These are phyloP conservation scores for Acrobasis consociella DNA, from an alignment of 2,888 invertebrate species.

Conservation along the genomic window DNA sequence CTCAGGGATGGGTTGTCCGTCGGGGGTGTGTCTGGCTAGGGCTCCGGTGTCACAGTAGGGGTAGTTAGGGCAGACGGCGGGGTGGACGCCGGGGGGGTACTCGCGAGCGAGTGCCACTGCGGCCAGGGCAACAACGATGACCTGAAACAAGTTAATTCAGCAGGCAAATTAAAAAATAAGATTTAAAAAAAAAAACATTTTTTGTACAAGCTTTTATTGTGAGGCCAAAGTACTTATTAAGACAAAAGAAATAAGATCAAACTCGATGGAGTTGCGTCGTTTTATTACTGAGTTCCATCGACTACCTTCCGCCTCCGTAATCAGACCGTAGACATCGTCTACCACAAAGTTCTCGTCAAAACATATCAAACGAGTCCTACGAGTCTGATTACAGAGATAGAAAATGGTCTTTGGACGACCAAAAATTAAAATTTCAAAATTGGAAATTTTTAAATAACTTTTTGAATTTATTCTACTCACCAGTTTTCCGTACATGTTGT, in stretches of 20 bases:
- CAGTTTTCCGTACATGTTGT: conserved; percentile 74
- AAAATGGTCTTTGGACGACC: not conserved
- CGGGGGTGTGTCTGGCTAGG: conserved; percentile 70
- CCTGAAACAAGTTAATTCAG: conserved; percentile 50
- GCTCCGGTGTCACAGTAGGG: conserved; percentile 76
- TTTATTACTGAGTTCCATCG: too few species aligned
- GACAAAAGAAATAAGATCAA: too few species aligned
- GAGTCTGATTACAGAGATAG: too few species aligned
- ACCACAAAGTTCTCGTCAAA: too few species aligned
- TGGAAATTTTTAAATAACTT: not conserved
- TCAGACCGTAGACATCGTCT: too few species aligned
- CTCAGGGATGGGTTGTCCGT: conserved; percentile 72
- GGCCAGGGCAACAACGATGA: conserved; percentile 70
- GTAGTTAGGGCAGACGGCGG: conserved; percentile 83
- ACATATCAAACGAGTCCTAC: too few species aligned
- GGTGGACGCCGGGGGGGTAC: conserved; percentile 82
- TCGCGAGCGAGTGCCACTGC: conserved; percentile 71
- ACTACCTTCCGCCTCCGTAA: too few species aligned
- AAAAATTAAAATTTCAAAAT: not conserved
- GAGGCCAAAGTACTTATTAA: too few species aligned
- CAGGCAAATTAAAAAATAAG: too few species aligned
- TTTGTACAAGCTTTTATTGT: too few species aligned
- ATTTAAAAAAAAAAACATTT: too few species aligned
- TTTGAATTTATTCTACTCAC: conserved; percentile 49
- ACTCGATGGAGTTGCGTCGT: too few species aligned